Conservation (phyloP, 2,113 vertebrate species). For the Gobio gobio region DNA sequence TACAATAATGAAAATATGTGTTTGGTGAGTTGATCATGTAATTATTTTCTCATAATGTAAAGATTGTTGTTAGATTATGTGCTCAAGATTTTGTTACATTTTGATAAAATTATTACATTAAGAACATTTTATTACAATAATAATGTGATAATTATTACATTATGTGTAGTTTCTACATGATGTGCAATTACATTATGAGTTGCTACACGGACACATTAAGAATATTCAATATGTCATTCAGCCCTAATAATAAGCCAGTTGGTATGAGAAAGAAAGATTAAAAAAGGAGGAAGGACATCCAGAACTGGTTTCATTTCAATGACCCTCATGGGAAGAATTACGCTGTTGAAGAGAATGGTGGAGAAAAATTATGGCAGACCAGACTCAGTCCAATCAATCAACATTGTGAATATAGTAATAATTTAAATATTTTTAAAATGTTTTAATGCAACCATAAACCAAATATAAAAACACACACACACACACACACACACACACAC, state of each 20-base stretch:
- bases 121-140: no score
- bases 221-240: slow-evolving; percentile 10
- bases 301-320: slow-evolving; percentile 26
- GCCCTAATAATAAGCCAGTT: not conserved
- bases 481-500: no score
- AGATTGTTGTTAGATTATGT: no score
- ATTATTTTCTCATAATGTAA: no score
- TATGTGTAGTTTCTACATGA: no score
- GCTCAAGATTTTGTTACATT: no score
- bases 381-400: not conserved
- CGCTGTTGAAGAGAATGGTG: slow-evolving; percentile 36
- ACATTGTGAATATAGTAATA: not conserved
- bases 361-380: slow-evolving; percentile 43
- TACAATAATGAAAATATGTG: no score
- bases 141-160: no score
- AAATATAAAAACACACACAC: not conserved
- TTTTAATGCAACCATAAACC: not conserved
- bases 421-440: not conserved
- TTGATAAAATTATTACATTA: no score
- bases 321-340: slow-evolving; percentile 42
- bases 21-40: no score
- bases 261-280: not conserved
- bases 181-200: no score
- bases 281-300: slow-evolving; percentile 9
- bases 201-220: not conserved